Base-by-base conservation (phyloP, 1,140 invertebrate genomes). In the Papilio xuthus region DNA sequence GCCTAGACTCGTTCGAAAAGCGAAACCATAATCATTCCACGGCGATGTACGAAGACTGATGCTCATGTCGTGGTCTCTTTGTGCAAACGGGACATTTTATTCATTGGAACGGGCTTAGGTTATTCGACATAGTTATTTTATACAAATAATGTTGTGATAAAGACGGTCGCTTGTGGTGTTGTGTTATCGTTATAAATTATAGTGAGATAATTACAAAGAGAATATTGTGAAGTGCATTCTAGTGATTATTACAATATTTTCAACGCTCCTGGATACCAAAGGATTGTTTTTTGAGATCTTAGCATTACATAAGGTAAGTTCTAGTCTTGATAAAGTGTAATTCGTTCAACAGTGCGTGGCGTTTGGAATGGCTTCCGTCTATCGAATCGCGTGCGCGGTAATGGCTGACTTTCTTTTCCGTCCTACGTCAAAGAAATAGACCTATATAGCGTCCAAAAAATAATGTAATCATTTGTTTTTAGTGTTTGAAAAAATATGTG, bases 1-100 rank as follows among this genome's bases (percentile, higher is more conserved):
- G 92, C 92, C 92, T 93, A 93, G 90, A 93, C 90, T 92, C 90
- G 91, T 91, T 93, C 90, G 88, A 90, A 90, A 93, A 92, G 90
- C 90, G 92, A 93, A 93, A 91, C 90, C 84, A 85, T 88, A 91
- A 84, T 92, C 91, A 93, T 93, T 94, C 89, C 91, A 92, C 89
- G 89, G 90, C 91, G 89, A 93, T 90, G 89, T 90, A 89, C 88
- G 88, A 90, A 90, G 88, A 91, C 88, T 93, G 92, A 93, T 90
- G 88, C 92, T 92, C 92, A 89, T 92, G 88, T 92, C 91, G 91
- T 90, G 89, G 87, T 91, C 85, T 90, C 84, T 80, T 87, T 88
- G 87, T 91, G 85, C 80, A 89, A 90, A 90, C 88, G 90, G 89
- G 88, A 84, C 90, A 89, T 88, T 91, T 89, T 89, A 88, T 78